A percentile compares a stretch with the other conserved stretches of the same genome.
Conservation (phyloP, 2,888 invertebrate genomes). For the Agrochola litura region DNA sequence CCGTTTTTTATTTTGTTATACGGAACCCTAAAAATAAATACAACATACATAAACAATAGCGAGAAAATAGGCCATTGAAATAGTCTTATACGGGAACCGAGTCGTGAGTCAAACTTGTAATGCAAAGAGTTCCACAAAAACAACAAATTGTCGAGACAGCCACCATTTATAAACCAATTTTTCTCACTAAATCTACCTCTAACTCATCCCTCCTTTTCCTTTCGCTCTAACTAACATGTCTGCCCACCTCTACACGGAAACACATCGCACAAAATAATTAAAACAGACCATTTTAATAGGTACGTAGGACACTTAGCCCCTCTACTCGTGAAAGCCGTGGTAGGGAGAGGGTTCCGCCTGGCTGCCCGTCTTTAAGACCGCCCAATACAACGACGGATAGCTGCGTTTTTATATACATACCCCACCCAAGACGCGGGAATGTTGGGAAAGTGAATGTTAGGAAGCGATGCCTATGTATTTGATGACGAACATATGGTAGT, state of each 20-base stretch:
- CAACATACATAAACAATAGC: background rate
- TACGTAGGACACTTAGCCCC: constrained; percentile 51
- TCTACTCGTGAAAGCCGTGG: constrained; percentile 53
- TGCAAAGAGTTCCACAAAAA: background rate
- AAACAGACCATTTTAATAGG: constrained; percentile 49
- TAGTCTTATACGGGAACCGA: background rate
- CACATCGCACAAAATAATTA: constrained; percentile 38
- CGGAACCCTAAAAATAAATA: too few species aligned
- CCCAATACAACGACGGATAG: constrained; percentile 56
- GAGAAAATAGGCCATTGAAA: background rate
- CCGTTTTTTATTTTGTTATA: too few species aligned
- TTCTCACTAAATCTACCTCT: background rate
- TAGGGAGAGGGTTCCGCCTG: constrained; percentile 59
- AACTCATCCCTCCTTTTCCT: background rate
- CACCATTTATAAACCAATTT: constrained; percentile 5
- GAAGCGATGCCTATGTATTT: constrained; percentile 49
- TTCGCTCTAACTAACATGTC: constrained; percentile 5
- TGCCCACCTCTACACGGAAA: constrained; percentile 38
- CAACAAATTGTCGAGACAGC: background rate
- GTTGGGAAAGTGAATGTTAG: constrained; percentile 53
- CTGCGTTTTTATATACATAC: constrained; percentile 56
- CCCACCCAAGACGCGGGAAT: constrained; percentile 51
- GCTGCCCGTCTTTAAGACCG: constrained; percentile 48
- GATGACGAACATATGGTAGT: constrained; percentile 3
- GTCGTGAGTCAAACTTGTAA: background rate